Conservation (phyloP, 2,113 vertebrate species). For the Gasterosteus aculeatus region DNA sequence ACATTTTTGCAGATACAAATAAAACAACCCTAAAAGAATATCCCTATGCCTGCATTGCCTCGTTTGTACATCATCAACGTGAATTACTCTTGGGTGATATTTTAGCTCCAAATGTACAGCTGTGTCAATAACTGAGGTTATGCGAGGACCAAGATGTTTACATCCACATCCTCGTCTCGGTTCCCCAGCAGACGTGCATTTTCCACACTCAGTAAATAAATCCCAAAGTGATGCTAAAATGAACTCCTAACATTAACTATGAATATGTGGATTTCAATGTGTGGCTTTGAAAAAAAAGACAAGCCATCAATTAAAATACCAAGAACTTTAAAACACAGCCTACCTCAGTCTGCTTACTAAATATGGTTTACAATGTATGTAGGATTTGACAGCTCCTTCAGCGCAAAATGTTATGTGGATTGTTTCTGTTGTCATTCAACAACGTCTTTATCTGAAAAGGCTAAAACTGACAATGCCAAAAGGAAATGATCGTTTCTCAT, state of each 20-base stretch:
- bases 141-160: slow-evolving; percentile 21
- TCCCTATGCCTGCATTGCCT: neutral
- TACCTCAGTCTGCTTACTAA: slow-evolving; percentile 57
- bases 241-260: slow-evolving; percentile 39
- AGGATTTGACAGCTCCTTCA: slow-evolving; percentile 31
- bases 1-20: neutral
- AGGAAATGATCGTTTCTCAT: slow-evolving; percentile 17
- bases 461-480: slow-evolving; percentile 7
- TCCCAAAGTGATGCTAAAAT: slow-evolving; percentile 31
- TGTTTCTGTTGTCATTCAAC: slow-evolving; percentile 42
- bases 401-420: slow-evolving; percentile 24
- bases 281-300: slow-evolving; percentile 36
- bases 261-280: slow-evolving; percentile 28
- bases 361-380: slow-evolving; percentile 40
- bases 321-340: slow-evolving; percentile 41
- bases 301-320: slow-evolving; percentile 47
- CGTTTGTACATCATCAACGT: neutral
- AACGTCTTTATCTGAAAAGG: slow-evolving; percentile 18
- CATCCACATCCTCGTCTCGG: slow-evolving; percentile 8
- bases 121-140: slow-evolving; percentile 15
- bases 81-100: neutral
- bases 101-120: neutral
- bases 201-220: slow-evolving; percentile 38
- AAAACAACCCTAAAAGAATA: neutral
- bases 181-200: slow-evolving; percentile 28